Percentiles rank a stretch among this genome's conserved stretches.
These are phyloP conservation scores for Xiphophorus hellerii DNA, from an alignment of 2,113 vertebrate genomes.

Conservation along the genomic window DNA sequence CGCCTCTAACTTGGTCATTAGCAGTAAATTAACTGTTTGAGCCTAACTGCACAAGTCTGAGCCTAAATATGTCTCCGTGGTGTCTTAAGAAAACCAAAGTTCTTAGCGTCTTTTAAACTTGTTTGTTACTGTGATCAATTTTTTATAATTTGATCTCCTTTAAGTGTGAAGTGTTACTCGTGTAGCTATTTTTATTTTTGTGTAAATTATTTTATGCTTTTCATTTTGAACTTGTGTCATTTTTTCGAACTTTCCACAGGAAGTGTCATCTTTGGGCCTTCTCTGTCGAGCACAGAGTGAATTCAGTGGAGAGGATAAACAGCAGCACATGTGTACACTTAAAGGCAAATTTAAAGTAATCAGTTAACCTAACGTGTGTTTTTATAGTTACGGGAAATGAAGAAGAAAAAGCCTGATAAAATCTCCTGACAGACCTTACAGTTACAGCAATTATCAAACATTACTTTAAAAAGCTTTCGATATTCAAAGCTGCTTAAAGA, in stretches of 20 bases:
- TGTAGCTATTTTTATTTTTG: background rate
- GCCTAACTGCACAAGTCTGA: background rate
- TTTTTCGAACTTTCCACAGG: too few species aligned
- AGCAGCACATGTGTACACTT: too few species aligned
- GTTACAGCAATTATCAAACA: background rate
- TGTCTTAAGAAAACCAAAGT: background rate
- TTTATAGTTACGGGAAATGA: too few species aligned
- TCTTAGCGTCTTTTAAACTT: background rate
- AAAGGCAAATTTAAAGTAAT: too few species aligned
- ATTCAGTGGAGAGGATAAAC: too few species aligned
- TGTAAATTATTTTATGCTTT: background rate
- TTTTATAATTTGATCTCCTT: background rate
- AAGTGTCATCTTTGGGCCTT: too few species aligned
- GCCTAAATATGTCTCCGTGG: background rate
- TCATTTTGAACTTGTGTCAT: background rate
- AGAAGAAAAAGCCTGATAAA: background rate
- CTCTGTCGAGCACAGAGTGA: too few species aligned
- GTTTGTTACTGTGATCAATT: too few species aligned
- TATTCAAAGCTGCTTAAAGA: slow-evolving; percentile 3
- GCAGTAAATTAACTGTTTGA: slow-evolving; percentile 14
- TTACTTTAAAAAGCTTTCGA: background rate
- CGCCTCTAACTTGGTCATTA: slow-evolving; percentile 15
- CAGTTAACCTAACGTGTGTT: too few species aligned
- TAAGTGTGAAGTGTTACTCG: background rate
- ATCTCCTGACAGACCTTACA: background rate